phyloP scores from a whole-genome alignment of 1,140 invertebrate species.

The Oppia nitens region DNA sequence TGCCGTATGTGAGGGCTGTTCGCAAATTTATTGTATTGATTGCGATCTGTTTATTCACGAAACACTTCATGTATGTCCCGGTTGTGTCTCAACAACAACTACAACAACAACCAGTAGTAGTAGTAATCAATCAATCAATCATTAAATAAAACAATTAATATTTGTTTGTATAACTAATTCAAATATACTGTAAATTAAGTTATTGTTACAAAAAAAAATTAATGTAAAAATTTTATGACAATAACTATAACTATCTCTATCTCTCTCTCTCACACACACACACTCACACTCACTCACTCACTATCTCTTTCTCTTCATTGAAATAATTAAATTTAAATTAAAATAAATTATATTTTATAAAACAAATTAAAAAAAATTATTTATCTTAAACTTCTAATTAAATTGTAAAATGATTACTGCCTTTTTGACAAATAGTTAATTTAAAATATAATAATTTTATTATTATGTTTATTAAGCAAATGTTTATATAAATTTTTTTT shows the following conservation, averaged over 20 bases:
- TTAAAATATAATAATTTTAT: background rate
- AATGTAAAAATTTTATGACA: no score
- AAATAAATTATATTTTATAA: no score
- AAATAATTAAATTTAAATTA: no score
- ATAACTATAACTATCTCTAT: background rate
- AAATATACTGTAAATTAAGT: no score
- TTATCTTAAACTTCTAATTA: no score
- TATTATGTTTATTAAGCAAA: background rate
- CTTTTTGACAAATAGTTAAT: background rate
- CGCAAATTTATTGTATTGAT: conserved; percentile 67
- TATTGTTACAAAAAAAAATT: no score
- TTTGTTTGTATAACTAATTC: no score
- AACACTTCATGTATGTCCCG: conserved; percentile 80
- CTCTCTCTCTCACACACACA: background rate
- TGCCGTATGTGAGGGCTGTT: conserved; percentile 52
- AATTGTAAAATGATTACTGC: background rate
- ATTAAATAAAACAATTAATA: no score
- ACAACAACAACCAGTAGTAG: background rate
- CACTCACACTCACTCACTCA: background rate
- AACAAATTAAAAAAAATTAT: no score
- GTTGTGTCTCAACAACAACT: conserved; percentile 44
- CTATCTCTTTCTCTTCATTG: background rate
- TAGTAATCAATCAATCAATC: background rate
- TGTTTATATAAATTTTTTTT: no score
- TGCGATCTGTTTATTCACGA: conserved; percentile 90